Conservation (phyloP, 2,113 vertebrate genomes). For the Narcine bancroftii region DNA sequence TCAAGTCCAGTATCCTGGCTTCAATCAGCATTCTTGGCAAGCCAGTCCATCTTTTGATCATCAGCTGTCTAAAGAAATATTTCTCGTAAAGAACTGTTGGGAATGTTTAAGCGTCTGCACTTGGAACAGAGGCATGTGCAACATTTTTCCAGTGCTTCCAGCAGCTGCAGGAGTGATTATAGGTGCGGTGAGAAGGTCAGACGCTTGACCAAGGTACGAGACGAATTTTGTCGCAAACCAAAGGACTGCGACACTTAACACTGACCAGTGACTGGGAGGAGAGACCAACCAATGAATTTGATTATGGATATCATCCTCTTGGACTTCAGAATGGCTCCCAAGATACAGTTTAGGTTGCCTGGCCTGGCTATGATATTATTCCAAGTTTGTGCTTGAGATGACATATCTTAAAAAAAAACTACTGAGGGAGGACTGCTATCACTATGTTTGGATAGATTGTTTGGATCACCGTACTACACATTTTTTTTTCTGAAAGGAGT, state of each 20-base stretch:
- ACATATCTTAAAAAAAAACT: not conserved
- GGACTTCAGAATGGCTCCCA: not conserved
- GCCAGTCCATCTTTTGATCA: conserved; percentile 1
- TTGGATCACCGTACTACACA: not conserved
- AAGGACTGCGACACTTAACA: not conserved
- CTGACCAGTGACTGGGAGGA: not conserved
- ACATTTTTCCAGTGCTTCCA: not conserved
- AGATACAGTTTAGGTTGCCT: not conserved
- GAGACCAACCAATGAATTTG: not conserved
- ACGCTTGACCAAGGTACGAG: not conserved
- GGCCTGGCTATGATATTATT: not conserved
- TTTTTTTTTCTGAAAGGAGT: too few relatives aligned
- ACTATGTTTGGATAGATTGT: not conserved
- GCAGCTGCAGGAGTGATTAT: not conserved
- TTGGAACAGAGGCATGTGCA: not conserved
- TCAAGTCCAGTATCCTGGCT: not conserved
- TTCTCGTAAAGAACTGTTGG: not conserved
- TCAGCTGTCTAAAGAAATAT: conserved; percentile 4
- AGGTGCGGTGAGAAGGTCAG: not conserved
- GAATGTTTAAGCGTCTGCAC: not conserved
- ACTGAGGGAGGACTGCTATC: too few relatives aligned
- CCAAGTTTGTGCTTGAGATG: not conserved
- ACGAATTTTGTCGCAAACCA: not conserved
- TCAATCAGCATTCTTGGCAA: conserved; percentile 30
- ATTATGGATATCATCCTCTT: not conserved